These are phyloP conservation scores for Benitochromis conjunctus DNA, from an alignment of 2,113 vertebrate genomes.

Conservation along the genomic window DNA sequence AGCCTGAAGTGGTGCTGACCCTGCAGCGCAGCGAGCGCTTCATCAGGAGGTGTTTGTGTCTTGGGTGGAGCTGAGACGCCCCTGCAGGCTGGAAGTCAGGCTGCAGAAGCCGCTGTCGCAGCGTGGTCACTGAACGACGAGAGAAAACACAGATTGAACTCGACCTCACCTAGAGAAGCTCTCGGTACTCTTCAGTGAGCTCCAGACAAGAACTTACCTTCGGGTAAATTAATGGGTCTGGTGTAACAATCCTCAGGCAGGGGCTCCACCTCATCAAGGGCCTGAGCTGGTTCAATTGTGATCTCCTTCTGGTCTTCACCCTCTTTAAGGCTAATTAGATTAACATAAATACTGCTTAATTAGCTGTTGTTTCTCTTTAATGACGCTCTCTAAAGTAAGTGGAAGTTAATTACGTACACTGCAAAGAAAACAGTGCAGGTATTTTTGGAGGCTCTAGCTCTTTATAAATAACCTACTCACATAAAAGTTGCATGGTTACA, in stretches of 20 bases:
- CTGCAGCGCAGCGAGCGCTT: conserved; percentile 95
- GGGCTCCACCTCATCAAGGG: conserved; percentile 93
- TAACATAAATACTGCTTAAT: background rate
- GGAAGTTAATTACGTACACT: background rate
- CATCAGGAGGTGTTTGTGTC: conserved; percentile 97
- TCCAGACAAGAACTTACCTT: conserved; percentile 72
- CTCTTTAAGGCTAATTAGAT: conserved; percentile 84
- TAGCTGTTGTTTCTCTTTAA: background rate
- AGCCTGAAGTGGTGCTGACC: conserved; percentile 66
- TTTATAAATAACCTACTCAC: background rate
- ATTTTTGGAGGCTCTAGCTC: background rate
- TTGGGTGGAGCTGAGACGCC: conserved; percentile 93
- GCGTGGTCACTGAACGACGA: conserved; percentile 83
- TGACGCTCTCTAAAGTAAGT: background rate
- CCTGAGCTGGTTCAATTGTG: conserved; percentile 90
- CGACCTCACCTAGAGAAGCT: background rate
- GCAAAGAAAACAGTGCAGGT: background rate
- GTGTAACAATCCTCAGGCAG: conserved; percentile 96
- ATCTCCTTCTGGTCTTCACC: conserved; percentile 97
- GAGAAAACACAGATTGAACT: background rate
- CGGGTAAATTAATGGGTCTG: conserved; percentile 87
- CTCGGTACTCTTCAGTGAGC: background rate
- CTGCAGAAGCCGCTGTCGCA: conserved; percentile 94
- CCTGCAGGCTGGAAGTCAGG: conserved; percentile 93
- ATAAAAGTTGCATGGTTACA: background rate